Conservation (phyloP, 2,113 vertebrate species). For the Prochilodus magdalenae region DNA sequence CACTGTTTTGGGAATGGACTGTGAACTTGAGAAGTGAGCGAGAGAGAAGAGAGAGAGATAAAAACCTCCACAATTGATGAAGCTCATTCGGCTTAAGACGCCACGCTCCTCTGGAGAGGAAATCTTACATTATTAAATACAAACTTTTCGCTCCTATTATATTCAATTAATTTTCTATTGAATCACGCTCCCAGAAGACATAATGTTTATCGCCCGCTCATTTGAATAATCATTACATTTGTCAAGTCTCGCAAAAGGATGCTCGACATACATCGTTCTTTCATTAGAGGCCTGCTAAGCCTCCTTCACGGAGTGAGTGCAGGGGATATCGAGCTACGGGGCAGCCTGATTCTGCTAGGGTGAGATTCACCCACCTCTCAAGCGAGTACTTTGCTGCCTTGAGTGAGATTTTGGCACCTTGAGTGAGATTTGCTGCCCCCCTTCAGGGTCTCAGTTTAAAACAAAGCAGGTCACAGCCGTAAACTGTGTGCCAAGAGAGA, state of each 20-base stretch:
- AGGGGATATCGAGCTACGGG: conserved; percentile 13
- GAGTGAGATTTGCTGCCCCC: conserved; percentile 41
- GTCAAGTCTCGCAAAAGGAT: conserved; percentile 70
- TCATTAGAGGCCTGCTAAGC: conserved; percentile 63
- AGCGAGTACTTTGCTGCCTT: conserved; percentile 30
- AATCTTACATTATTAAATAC: conserved; percentile 78
- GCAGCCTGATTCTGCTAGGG: conserved; percentile 41
- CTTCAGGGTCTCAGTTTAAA: conserved; percentile 52
- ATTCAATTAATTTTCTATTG: conserved; percentile 82
- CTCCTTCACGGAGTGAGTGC: conserved; percentile 52
- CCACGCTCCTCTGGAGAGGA: conserved; percentile 67
- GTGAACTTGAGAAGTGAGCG: not conserved
- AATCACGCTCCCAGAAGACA: conserved; percentile 72
- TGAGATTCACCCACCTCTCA: conserved; percentile 55
- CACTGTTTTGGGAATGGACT: not conserved
- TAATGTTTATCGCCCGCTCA: conserved; percentile 76
- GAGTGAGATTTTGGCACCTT: not conserved
- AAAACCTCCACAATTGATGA: conserved; percentile 23
- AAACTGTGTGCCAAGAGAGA: conserved; percentile 29
- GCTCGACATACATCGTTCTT: conserved; percentile 69
- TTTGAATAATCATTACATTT: conserved; percentile 79
- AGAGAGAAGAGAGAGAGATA: too few species aligned
- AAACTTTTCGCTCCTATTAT: conserved; percentile 71
- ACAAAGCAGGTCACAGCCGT: conserved; percentile 52
- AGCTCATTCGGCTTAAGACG: conserved; percentile 61